These are phyloP conservation scores for Thaleichthys pacificus DNA, from an alignment of 2,797 vertebrate species.

Conservation along the genomic window DNA sequence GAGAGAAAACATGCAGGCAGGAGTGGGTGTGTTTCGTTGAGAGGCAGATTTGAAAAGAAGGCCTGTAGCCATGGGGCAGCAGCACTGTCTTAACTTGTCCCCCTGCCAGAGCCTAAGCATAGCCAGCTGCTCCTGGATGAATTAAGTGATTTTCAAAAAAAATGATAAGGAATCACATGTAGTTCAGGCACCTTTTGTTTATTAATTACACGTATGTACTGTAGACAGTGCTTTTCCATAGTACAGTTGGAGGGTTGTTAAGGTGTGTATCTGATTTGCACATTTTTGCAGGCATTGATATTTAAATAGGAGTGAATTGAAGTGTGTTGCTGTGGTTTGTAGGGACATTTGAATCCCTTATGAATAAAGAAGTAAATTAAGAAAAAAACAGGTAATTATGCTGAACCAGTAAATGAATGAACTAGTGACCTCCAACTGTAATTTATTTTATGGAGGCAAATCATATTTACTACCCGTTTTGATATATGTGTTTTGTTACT, in stretches of 20 bases:
- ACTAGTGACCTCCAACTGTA: conserved; percentile 73
- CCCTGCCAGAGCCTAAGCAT: conserved; percentile 38
- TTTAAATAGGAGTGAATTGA: conserved; percentile 78
- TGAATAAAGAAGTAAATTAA: conserved; percentile 80
- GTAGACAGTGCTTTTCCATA: conserved; percentile 43
- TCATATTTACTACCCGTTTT: conserved; percentile 65
- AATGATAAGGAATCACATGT: background rate
- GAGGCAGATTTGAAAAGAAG: conserved; percentile 54
- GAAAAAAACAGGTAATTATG: conserved; percentile 82
- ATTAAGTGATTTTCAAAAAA: background rate
- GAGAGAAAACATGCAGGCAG: conserved; percentile 31
- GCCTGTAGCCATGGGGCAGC: conserved; percentile 50
- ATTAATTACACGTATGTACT: background rate
- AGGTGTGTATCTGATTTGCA: conserved; percentile 53
- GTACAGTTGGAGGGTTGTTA: conserved; percentile 62
- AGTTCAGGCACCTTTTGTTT: background rate
- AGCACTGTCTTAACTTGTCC: conserved; percentile 57
- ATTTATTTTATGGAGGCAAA: conserved; percentile 75
- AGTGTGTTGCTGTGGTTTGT: conserved; percentile 68
- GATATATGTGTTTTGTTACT: conserved; percentile 69
- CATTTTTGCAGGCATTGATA: conserved; percentile 68
- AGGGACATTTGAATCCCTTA: conserved; percentile 70
- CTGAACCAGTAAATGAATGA: conserved; percentile 78
- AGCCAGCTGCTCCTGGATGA: conserved; percentile 17
- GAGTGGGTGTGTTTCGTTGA: conserved; percentile 54